A percentile compares a stretch with the other conserved stretches of the same genome.
phyloP scores from a whole-genome alignment of 1,140 invertebrate genomes.

The Coelopa frigida region DNA sequence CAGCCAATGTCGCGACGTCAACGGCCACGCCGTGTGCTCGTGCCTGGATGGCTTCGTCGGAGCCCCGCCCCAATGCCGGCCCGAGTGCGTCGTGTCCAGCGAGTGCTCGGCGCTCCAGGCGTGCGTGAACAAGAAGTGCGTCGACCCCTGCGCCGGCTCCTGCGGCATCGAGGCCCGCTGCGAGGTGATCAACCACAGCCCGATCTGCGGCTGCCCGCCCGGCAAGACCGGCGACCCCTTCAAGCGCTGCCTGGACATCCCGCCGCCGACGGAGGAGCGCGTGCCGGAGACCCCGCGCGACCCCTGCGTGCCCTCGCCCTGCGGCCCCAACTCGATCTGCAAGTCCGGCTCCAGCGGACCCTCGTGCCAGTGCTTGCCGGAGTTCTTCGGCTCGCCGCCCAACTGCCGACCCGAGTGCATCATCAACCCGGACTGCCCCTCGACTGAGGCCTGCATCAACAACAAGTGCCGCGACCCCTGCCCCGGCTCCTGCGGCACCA shows the following conservation, averaged over 20 bases:
- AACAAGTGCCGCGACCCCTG: slow-evolving; percentile 63
- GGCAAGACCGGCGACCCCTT: slow-evolving; percentile 80
- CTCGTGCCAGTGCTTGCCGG: slow-evolving; percentile 58
- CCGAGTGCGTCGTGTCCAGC: slow-evolving; percentile 74
- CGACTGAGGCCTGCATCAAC: slow-evolving; percentile 61
- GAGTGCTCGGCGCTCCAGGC: slow-evolving; percentile 73
- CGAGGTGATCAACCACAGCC: slow-evolving; percentile 77
- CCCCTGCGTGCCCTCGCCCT: slow-evolving; percentile 60
- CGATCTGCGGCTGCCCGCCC: slow-evolving; percentile 70
- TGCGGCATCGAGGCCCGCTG: slow-evolving; percentile 77
- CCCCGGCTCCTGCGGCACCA: slow-evolving; percentile 63
- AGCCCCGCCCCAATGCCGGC: slow-evolving; percentile 66
- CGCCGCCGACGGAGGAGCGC: slow-evolving; percentile 35
- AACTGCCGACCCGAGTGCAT: slow-evolving; percentile 68
- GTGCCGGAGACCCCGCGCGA: slow-evolving; percentile 35
- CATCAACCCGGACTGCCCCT: slow-evolving; percentile 63
- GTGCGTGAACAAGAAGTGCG: slow-evolving; percentile 77
- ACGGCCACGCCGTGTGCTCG: slow-evolving; percentile 69
- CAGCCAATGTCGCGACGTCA: slow-evolving; percentile 62
- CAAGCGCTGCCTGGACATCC: slow-evolving; percentile 61
- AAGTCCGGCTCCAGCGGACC: slow-evolving; percentile 52
- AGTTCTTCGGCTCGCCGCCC: slow-evolving; percentile 65
- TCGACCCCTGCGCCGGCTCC: slow-evolving; percentile 74
- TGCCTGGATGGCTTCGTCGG: slow-evolving; percentile 70
- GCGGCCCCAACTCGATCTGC: slow-evolving; percentile 62